Conservation (phyloP, 2,797 vertebrate genomes). For the Epinephelus awoara region DNA sequence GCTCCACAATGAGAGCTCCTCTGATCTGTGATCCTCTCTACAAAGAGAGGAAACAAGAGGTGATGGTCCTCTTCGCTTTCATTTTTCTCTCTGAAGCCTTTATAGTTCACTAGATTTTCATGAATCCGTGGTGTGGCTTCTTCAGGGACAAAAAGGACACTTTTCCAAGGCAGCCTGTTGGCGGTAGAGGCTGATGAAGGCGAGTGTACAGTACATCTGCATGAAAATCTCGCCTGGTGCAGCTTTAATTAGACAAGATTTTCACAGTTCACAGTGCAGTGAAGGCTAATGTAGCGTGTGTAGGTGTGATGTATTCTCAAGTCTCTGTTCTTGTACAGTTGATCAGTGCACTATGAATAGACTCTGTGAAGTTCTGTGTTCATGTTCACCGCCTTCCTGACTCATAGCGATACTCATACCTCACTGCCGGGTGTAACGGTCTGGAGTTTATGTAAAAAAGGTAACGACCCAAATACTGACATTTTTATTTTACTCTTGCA, state of each 20-base stretch:
- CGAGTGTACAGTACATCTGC: background rate
- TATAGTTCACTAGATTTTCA: background rate
- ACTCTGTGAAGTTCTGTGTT: constrained; percentile 26
- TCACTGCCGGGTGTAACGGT: background rate
- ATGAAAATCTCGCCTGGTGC: constrained; percentile 10
- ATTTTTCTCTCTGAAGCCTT: background rate
- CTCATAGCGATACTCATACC: constrained; percentile 18
- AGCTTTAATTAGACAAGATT: constrained; percentile 53
- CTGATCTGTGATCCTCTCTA: background rate
- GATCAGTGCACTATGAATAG: constrained; percentile 49
- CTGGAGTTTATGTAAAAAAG: constrained; percentile 22
- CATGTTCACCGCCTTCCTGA: constrained; percentile 13
- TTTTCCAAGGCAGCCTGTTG: background rate
- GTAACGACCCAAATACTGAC: background rate
- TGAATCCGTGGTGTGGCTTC: background rate
- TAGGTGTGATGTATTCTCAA: constrained; percentile 56
- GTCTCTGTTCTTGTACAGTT: constrained; percentile 33
- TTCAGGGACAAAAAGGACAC: background rate
- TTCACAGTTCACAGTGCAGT: constrained; percentile 39
- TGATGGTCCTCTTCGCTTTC: background rate
- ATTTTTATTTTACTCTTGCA: constrained; percentile 10
- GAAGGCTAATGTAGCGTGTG: constrained; percentile 40
- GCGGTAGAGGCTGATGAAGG: constrained; percentile 2
- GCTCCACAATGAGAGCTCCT: constrained; percentile 5
- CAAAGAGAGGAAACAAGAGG: background rate